Evolutionary conservation across 2,113 vertebrate species (phyloP), one percentile per base, ranked within the genome.

Genomic region (Abramis brama): DNA sequence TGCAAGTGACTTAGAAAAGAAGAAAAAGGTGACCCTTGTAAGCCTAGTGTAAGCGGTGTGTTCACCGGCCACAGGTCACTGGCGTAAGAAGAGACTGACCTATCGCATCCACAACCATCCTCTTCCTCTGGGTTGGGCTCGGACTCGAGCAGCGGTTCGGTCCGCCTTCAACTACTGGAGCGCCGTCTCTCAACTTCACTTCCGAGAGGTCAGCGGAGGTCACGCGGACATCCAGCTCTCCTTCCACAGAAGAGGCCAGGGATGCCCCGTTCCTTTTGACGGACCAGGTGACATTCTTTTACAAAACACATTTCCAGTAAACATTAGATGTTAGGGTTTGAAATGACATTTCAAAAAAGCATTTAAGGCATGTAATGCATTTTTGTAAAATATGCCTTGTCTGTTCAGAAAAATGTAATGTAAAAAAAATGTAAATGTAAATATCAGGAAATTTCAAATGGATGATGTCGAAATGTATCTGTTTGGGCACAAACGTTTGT

Each of bases 151-250:
- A 39, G 95, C 96, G 57, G 89, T 97, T 84, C 90, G 91, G 45
- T 86, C 73, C 8, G 96, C 96, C 5, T 96, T 97, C 60, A 91
- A 88, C 79, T 96, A 97, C 90, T 97, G 97, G 97, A 96, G 94
- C 25, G 92, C 90, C 0, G 95, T 96, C 83, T 91, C 94, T 0
- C 94, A 93, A 0, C 86, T 97, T n/a, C 94, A 73, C 82, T 97
- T 97, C 87, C 92, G n/a, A 57, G 96, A 97, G 88, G 62, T 95
- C 86, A 36, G 85, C 4, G 45, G 45, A 43, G 95, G 95, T 80
- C 79, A 87, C 60, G 95, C 96, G 4, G 95, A 97, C 89, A 96
- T 97, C 87, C 95, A 94, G 66, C 91, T 97, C 78, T 95, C 94
- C 13, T 97, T 97, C 87, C 96, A 96, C 83, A 93, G 90, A 43